Evolutionary conservation across 2,113 vertebrate genomes (phyloP), one percentile per base, ranked within the genome.

Genomic region (Strix uralensis): DNA sequence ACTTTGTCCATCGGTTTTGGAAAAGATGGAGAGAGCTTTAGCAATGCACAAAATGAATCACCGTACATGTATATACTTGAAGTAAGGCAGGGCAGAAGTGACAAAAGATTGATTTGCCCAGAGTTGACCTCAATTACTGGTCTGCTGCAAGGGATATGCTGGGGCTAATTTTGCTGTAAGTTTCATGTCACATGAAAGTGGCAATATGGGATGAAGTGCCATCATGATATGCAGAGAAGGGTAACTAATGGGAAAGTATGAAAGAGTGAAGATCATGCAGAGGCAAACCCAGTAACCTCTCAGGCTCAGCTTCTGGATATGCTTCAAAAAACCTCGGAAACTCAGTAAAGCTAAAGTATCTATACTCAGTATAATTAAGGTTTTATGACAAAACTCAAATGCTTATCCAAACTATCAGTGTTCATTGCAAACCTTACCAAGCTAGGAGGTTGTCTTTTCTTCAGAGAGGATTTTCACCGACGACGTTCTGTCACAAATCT

Each of bases 41-140:
- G 30, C 30, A 89, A 21, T 19, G 36, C 58, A 42, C 15, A 61
- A 19, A 30, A 40, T 75, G 40, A 87, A 71, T 59, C 42, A 55
- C 42, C 3, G 13, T 51, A 13, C 23, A 9, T 51, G 25, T 38
- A 23, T 15, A 19, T 79, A 63, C 66, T 84, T 87, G 84, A 44
- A 61, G 54, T 11, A 71, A 77, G 58, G 46, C 54, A 90, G 78
- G 49, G 51, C 74, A 88, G 87, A 90, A 95, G 66, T 62, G 74
- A 40, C 40, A 86, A 57, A 77, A 65, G 54, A 90, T 86, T 82
- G 58, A 91, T 93, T 85, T 95, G 58, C 81, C 93, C 57, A 61
- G 73, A 92, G 73, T 9, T 94, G 84, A 85, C 84, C 81, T 93
- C 90, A 90, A 16, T 93, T 88, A 86, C 5, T 88, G 57, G 26